phyloP scores from a whole-genome alignment of 2,797 vertebrate genomes.

The Naso thynnoides region DNA sequence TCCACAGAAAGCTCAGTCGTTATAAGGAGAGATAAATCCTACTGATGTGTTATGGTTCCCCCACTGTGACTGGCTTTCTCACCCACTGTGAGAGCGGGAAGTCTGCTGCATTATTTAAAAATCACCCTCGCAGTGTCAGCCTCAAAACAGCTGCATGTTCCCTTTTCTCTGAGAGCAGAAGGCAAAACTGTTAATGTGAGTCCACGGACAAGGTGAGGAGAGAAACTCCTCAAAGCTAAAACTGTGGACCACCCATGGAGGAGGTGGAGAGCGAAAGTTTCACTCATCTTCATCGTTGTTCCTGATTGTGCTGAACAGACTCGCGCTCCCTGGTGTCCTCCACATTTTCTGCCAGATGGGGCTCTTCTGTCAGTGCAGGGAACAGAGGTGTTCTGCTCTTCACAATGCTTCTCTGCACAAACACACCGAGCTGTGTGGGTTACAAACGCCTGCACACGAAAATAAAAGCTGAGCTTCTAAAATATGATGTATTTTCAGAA shows the following conservation, averaged over 20 bases:
- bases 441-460: not conserved
- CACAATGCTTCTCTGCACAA: not conserved
- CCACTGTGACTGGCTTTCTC: slow-evolving; percentile 33
- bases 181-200: slow-evolving; percentile 14
- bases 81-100: slow-evolving; percentile 36
- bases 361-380: slow-evolving; percentile 16
- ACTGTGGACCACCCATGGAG: slow-evolving; percentile 28
- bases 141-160: slow-evolving; percentile 6
- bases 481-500: not conserved
- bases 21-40: slow-evolving; percentile 14
- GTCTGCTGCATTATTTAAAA: slow-evolving; percentile 59
- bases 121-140: not conserved
- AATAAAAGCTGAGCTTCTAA: not conserved
- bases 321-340: slow-evolving; percentile 25
- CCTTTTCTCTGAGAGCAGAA: not conserved
- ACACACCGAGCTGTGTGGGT: not conserved
- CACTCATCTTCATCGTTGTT: slow-evolving; percentile 4
- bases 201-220: not conserved
- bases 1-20: not conserved
- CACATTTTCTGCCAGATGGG: slow-evolving; percentile 39
- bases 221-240: not conserved
- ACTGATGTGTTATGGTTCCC: slow-evolving; percentile 38
- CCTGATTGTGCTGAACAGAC: slow-evolving; percentile 22
- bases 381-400: slow-evolving; percentile 32
- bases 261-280: slow-evolving; percentile 1